Evolutionary conservation across 2,888 invertebrate species (phyloP).

Genomic region (Drosophila atripex): DNA sequence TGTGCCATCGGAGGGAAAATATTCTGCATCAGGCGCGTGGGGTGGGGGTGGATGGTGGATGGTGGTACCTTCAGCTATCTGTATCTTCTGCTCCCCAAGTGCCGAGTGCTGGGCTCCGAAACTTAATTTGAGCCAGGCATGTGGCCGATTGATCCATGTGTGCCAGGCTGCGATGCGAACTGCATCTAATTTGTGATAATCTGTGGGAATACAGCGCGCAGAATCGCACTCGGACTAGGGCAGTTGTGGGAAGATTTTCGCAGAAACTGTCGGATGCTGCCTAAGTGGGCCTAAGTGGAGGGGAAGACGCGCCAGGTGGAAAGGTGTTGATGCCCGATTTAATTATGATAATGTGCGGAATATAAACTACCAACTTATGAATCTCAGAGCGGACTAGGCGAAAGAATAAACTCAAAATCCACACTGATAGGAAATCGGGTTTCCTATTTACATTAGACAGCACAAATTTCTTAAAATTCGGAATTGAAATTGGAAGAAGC

Average conservation of each 20-base stretch:
- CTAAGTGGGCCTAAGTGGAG: too few species aligned
- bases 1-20: constrained; percentile 59
- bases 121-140: constrained; percentile 71
- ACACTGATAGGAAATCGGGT: too few species aligned
- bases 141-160: constrained; percentile 57
- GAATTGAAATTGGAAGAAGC: too few species aligned
- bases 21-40: constrained; percentile 35
- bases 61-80: background rate
- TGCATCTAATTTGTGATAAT: constrained; percentile 77
- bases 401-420: too few species aligned
- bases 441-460: too few species aligned
- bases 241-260: constrained; percentile 45
- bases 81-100: constrained; percentile 40
- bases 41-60: constrained; percentile 15
- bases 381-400: too few species aligned
- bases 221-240: constrained; percentile 32
- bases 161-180: constrained; percentile 43
- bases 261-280: background rate
- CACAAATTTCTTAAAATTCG: too few species aligned
- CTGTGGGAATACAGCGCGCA: constrained; percentile 61
- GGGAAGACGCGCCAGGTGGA: too few species aligned
- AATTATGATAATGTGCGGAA: too few species aligned
- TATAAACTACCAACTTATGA: too few species aligned
- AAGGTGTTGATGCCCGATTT: too few species aligned
- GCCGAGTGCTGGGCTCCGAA: constrained; percentile 51